A percentile compares a stretch with the other conserved stretches of the same genome.
Conservation (phyloP, 2,888 invertebrate species). For the Limnephilus lunatus region DNA sequence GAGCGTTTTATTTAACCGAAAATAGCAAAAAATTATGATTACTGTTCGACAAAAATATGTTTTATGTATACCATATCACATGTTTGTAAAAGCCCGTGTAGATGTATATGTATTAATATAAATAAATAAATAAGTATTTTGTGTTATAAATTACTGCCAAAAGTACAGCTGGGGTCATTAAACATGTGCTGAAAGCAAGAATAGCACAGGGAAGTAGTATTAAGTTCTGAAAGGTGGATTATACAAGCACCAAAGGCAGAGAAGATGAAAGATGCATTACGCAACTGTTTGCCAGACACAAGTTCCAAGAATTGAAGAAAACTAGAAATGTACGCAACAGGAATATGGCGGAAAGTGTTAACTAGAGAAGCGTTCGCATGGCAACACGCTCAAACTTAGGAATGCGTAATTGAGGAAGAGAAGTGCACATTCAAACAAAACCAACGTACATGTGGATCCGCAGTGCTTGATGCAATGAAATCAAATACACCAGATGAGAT, state of each 20-base stretch:
- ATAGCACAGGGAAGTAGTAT: not conserved
- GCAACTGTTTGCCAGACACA: conserved; percentile 25
- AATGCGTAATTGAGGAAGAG: conserved; percentile 54
- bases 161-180: not conserved
- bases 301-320: conserved; percentile 21
- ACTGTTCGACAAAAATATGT: too few species aligned
- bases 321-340: not conserved
- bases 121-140: not conserved
- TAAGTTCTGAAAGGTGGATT: not conserved
- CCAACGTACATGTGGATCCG: conserved; percentile 35
- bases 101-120: not conserved
- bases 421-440: conserved; percentile 38
- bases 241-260: not conserved
- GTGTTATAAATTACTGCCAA: not conserved
- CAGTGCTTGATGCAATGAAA: conserved; percentile 11
- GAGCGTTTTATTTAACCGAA: too few species aligned
- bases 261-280: not conserved
- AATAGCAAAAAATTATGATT: too few species aligned
- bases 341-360: conserved; percentile 3
- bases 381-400: not conserved
- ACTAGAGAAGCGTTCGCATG: not conserved
- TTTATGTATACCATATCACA: too few species aligned
- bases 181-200: not conserved
- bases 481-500: not conserved
- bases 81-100: too few species aligned